Conservation (phyloP, 2,888 invertebrate species). For the Schizotus pectinicornis region DNA sequence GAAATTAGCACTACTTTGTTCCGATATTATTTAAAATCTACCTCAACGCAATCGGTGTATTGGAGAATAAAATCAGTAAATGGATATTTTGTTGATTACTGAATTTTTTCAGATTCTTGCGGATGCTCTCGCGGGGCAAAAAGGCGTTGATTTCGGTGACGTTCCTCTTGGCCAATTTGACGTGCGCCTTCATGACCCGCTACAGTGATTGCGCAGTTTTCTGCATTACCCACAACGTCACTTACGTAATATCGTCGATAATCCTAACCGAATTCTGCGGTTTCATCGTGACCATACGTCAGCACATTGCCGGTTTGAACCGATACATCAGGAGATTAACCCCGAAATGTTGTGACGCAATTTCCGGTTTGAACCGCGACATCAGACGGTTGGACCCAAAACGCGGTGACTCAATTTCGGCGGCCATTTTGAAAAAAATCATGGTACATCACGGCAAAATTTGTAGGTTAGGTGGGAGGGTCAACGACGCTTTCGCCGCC, state of each 20-base stretch:
- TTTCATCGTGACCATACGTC: slow-evolving; percentile 12
- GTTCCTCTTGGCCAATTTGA: slow-evolving; percentile 4
- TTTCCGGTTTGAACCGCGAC: slow-evolving; percentile 3
- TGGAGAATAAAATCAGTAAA: too few relatives aligned
- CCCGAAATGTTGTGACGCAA: too few relatives aligned
- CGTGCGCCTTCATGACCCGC: slow-evolving; percentile 4
- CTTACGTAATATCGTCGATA: slow-evolving; percentile 19
- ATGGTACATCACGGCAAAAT: slow-evolving; percentile 12
- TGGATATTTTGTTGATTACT: too few relatives aligned
- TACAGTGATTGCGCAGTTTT: slow-evolving; percentile 10
- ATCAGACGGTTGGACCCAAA: background rate
- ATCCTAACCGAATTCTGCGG: slow-evolving; percentile 19
- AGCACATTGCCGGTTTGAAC: slow-evolving; percentile 12
- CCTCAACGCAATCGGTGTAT: too few relatives aligned
- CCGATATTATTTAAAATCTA: too few relatives aligned
- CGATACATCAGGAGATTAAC: background rate
- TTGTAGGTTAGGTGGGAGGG: background rate
- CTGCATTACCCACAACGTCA: slow-evolving; percentile 20
- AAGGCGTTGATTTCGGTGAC: slow-evolving; percentile 11
- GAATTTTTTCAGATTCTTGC: too few relatives aligned
- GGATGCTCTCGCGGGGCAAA: background rate
- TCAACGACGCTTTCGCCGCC: slow-evolving; percentile 15
- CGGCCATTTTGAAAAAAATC: slow-evolving; percentile 1
- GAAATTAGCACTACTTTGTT: too few relatives aligned
- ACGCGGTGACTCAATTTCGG: background rate